Percentiles rank a stretch among this genome's conserved stretches.
Conservation (phyloP, 2,797 vertebrate genomes). For the Leptatherina wallacei region DNA sequence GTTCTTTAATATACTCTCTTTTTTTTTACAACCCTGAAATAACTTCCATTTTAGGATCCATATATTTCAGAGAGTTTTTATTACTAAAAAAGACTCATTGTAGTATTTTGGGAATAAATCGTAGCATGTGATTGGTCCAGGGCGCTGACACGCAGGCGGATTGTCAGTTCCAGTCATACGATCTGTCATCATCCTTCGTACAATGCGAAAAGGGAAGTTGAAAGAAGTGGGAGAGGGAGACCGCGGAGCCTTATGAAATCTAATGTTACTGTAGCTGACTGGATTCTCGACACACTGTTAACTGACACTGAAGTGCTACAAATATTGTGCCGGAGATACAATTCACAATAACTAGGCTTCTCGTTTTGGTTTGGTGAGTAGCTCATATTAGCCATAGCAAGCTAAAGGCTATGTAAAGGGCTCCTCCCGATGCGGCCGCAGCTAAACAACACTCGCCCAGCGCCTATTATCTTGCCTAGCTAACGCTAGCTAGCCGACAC, state of each 20-base stretch:
- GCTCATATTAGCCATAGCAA: slow-evolving; percentile 37
- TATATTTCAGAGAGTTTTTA: not conserved
- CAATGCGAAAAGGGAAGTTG: slow-evolving; percentile 83
- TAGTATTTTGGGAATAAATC: slow-evolving; percentile 31
- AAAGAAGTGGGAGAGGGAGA: slow-evolving; percentile 76
- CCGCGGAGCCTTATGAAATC: slow-evolving; percentile 62
- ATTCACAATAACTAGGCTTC: slow-evolving; percentile 10
- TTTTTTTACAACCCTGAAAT: not conserved
- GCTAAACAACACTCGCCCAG: slow-evolving; percentile 50
- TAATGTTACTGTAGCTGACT: slow-evolving; percentile 17
- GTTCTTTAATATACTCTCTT: not conserved
- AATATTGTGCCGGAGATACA: slow-evolving; percentile 23
- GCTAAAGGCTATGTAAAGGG: slow-evolving; percentile 60
- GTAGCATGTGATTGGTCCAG: slow-evolving; percentile 66
- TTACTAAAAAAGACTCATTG: not conserved
- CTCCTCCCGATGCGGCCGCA: slow-evolving; percentile 64
- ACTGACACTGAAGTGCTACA: slow-evolving; percentile 27
- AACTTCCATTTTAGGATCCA: not conserved
- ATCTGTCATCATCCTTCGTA: slow-evolving; percentile 80
- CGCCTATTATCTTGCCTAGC: slow-evolving; percentile 47
- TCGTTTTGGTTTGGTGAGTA: slow-evolving; percentile 58
- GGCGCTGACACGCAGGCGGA: slow-evolving; percentile 41
- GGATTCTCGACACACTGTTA: slow-evolving; percentile 34
- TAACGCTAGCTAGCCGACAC: slow-evolving; percentile 44
- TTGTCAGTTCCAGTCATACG: slow-evolving; percentile 76